Evolutionary conservation across 2,888 invertebrate species (phyloP).

Genomic region (Catocala nupta): DNA sequence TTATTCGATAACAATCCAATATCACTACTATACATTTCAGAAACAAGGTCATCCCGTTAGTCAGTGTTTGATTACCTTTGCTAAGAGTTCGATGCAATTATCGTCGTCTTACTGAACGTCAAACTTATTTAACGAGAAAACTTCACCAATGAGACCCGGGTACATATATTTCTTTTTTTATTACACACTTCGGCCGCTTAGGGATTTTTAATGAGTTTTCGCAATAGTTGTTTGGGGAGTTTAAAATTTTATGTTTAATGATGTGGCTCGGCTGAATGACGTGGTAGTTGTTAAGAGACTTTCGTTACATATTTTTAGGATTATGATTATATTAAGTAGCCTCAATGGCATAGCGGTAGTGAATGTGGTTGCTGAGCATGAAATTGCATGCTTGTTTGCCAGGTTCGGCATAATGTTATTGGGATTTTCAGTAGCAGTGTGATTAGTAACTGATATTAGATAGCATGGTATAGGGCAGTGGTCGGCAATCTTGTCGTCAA

Average conservation of each 20-base stretch:
- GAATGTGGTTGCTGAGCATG: no score
- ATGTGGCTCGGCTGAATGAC: constrained; percentile 13
- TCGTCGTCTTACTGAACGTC: constrained; percentile 52
- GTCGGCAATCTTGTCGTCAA: no score
- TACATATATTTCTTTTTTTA: constrained; percentile 50
- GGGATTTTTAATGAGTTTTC: constrained; percentile 46
- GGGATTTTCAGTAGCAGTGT: no score
- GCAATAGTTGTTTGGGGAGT: constrained; percentile 23
- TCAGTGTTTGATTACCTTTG: constrained; percentile 48
- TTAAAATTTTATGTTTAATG: constrained; percentile 17
- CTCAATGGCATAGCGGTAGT: no score
- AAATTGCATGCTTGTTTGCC: no score
- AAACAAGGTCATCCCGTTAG: constrained; percentile 16
- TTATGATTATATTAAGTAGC: not conserved
- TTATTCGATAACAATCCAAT: no score
- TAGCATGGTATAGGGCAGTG: no score
- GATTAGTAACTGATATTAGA: no score
- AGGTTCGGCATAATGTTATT: no score
- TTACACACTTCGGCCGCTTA: constrained; percentile 36
- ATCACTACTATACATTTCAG: not conserved
- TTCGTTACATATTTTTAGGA: constrained; percentile 3
- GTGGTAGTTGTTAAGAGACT: constrained; percentile 10
- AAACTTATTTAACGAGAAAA: constrained; percentile 66
- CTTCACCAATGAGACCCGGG: constrained; percentile 50
- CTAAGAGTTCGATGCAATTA: constrained; percentile 58